phyloP scores from a whole-genome alignment of 2,888 invertebrate species.

The Sepioteuthis lessoniana region DNA sequence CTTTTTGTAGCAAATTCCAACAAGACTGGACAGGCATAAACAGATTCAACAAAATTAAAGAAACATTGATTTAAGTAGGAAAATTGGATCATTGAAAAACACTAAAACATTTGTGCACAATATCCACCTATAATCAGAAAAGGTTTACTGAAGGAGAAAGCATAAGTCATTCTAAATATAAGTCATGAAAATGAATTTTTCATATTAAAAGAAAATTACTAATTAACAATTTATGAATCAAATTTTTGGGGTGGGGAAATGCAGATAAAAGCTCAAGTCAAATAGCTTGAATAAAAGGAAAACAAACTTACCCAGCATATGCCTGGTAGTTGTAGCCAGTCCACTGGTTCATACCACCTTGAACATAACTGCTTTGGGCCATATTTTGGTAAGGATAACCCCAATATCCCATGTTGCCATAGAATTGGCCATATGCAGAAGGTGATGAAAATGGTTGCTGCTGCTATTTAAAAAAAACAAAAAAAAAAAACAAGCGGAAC shows the following conservation, averaged over 20 bases:
- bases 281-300: background rate
- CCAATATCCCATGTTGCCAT: constrained; percentile 66
- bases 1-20: background rate
- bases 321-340: constrained; percentile 61
- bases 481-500: background rate
- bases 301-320: constrained; percentile 54
- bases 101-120: too few species aligned
- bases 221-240: too few species aligned
- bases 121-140: too few species aligned
- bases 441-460: constrained; percentile 58
- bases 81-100: too few species aligned
- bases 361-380: constrained; percentile 60
- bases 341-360: constrained; percentile 58
- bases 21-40: background rate
- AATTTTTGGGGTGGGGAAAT: too few species aligned
- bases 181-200: too few species aligned
- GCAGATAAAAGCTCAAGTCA: background rate
- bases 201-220: too few species aligned
- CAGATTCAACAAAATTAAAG: too few species aligned
- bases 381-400: constrained; percentile 57
- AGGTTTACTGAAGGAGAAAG: background rate
- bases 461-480: too few species aligned
- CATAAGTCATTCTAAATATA: too few species aligned
- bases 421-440: constrained; percentile 61
- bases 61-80: too few species aligned